phyloP scores from a whole-genome alignment of 2,797 vertebrate genomes.

The Sebastes hubbsi region DNA sequence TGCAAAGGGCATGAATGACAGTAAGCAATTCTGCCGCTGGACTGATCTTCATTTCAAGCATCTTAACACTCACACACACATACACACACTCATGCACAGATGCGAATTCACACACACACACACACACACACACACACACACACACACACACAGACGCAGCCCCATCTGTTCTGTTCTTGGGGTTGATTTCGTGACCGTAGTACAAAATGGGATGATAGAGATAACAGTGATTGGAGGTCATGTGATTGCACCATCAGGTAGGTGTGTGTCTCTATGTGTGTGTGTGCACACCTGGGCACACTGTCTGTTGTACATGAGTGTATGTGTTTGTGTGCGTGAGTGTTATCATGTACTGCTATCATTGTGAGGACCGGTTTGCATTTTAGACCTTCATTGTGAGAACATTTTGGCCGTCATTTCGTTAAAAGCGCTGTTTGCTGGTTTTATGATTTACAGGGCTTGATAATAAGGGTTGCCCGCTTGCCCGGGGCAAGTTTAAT shows the following conservation, averaged over 20 bases:
- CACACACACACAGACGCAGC: conserved; percentile 17
- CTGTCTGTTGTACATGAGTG: background rate
- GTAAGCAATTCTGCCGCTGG: conserved; percentile 70
- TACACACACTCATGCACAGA: background rate
- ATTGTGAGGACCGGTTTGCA: background rate
- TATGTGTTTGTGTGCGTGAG: background rate
- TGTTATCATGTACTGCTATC: background rate
- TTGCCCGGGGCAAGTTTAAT: too few species aligned
- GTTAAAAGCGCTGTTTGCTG: background rate
- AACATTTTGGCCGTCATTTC: background rate
- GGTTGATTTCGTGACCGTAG: conserved; percentile 61
- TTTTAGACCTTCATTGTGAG: background rate
- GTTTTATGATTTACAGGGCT: background rate
- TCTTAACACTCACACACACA: conserved; percentile 41
- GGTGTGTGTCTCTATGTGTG: conserved; percentile 28
- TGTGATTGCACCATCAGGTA: conserved; percentile 67
- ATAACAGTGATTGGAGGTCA: conserved; percentile 62
- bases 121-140: background rate
- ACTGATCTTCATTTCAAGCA: conserved; percentile 70
- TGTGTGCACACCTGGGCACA: background rate
- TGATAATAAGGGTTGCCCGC: too few species aligned
- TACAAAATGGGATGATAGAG: conserved; percentile 63
- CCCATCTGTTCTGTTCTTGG: conserved; percentile 66
- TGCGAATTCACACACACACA: conserved; percentile 4
- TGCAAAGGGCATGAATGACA: conserved; percentile 68